Evolutionary conservation across 2,888 invertebrate genomes (phyloP), one percentile per base, ranked within the genome.

Genomic region (Sphaeridia pumilis): DNA sequence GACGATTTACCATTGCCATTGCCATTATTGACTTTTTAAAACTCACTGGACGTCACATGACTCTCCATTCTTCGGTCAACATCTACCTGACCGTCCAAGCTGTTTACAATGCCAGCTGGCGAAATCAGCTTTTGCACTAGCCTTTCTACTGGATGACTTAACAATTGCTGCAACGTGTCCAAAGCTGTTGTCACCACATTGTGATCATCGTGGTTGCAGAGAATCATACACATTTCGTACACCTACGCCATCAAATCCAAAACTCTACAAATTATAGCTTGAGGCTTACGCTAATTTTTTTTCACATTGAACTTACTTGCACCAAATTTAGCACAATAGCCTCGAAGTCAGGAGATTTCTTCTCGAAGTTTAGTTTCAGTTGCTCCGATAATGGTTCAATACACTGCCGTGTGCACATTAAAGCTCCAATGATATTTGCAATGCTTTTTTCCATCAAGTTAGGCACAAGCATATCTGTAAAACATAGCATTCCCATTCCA

Each of bases 101-200:
- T 64, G 41, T 64, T 64, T 51, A 60, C 56, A 43, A 77, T 70
- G 63, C 70, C 77, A 46, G 70, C 69, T 5, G 70, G 65, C 36
- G 76, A 77, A 22, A 78, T 65, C 17, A 86, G 67, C 1, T 75
- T 71, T 2, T 70, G 67, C 49, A 75, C 71, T 28, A 82, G 73
- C 1, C 73, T 72, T 1, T 75, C 73, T 2, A 76, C 76, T 60
- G 69, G 76, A 66, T 73, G 72, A 62, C 73, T 73, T 4, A 86
- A 67, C 2, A 86, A 67, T 46, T 79, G 77, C 22, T 79, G 77
- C 26, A 87, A 73, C 2, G 74, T 70, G 66, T 95, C 94, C 68
- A 94, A 75, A 20, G 89, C 80, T 1, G 87, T 82, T 67, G 90
- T 90, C 64, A 88, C 81, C 54, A 90, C 79, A 70, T 90, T 90